These are phyloP conservation scores for Pantala flavescens DNA, from an alignment of 1,140 invertebrate species.

Conservation along the genomic window DNA sequence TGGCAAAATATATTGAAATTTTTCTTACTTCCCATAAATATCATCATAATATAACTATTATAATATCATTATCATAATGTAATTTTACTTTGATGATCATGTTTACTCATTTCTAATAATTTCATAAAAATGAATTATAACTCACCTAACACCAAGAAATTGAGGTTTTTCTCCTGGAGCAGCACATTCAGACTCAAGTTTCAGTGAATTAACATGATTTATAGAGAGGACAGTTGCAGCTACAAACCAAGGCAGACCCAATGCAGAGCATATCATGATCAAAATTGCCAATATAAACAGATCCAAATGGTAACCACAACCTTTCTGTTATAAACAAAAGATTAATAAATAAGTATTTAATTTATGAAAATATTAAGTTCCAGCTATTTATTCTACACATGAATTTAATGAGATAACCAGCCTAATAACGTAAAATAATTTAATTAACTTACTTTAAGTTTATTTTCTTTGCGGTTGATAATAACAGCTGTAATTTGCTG, in stretches of 20 bases:
- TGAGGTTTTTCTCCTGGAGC: slow-evolving; percentile 97
- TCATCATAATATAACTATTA: too few relatives aligned
- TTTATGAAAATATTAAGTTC: background rate
- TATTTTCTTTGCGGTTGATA: slow-evolving; percentile 96
- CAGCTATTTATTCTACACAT: background rate
- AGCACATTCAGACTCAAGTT: slow-evolving; percentile 90
- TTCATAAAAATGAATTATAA: background rate
- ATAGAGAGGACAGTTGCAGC: slow-evolving; percentile 98
- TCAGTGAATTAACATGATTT: slow-evolving; percentile 96
- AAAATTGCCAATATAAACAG: slow-evolving; percentile 82
- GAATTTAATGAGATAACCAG: background rate
- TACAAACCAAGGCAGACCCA: slow-evolving; percentile 93
- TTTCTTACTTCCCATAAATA: slow-evolving; percentile 12
- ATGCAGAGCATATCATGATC: slow-evolving; percentile 82
- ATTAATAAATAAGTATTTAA: slow-evolving; percentile 18
- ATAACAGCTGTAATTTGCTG: slow-evolving; percentile 99
- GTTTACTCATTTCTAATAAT: too few relatives aligned
- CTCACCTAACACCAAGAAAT: slow-evolving; percentile 80
- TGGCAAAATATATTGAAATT: background rate
- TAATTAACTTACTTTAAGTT: slow-evolving; percentile 59
- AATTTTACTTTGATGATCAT: too few relatives aligned
- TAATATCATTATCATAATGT: too few relatives aligned
- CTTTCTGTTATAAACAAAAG: slow-evolving; percentile 53
- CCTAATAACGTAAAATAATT: slow-evolving; percentile 5
- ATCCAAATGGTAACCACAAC: slow-evolving; percentile 95